Base-by-base conservation (phyloP, 2,797 vertebrate species). In the Trachurus trachurus region DNA sequence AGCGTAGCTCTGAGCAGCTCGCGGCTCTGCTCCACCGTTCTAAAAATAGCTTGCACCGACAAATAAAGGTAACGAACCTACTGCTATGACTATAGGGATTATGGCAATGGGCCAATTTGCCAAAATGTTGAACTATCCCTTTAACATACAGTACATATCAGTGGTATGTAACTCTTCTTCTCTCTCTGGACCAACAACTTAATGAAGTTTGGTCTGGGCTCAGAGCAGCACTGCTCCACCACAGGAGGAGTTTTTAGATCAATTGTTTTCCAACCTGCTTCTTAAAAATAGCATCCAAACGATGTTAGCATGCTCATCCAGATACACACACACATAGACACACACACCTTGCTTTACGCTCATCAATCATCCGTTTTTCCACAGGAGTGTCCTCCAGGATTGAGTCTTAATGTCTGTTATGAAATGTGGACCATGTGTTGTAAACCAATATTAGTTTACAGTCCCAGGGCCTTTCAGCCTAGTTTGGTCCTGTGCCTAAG, bases 301-400 rank as follows among this genome's bases (percentile, higher is more conserved):
- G 26, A 26, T 50, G n/a, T 59, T 57, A 50, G 54, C 63, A 52
- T 1, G 0, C 64, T 34, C 74, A 71, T 73, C 60, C 44, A 47
- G 22, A 81, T 21, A 71, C 67, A 77, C 54, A 65, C 39, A 66
- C 77, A 65, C 39, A 66, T 71, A 72, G 66, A 73, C 80, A 80
- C 66, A 75, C 49, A 84, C 85, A 85, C 77, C 78, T 85, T 60
- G 62, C 80, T 56, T 72, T 75, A 66, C 22, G 31, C 68, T 95
- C 90, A 94, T 95, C 91, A 91, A 94, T 95, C 93, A 92, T 91
- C 54, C 74, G 13, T 81, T 91, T 88, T 92, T 92, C 92, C 75
- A 81, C 90, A 68, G 81, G 76, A 83, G 82, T 83, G 87, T 93
- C 90, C 79, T 84, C 84, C 65, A 88, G 91, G 90, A 92, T 91